Percentiles rank a stretch among this genome's conserved stretches.
Conservation (phyloP, 2,113 vertebrate species). For the Heterochromis multidens region DNA sequence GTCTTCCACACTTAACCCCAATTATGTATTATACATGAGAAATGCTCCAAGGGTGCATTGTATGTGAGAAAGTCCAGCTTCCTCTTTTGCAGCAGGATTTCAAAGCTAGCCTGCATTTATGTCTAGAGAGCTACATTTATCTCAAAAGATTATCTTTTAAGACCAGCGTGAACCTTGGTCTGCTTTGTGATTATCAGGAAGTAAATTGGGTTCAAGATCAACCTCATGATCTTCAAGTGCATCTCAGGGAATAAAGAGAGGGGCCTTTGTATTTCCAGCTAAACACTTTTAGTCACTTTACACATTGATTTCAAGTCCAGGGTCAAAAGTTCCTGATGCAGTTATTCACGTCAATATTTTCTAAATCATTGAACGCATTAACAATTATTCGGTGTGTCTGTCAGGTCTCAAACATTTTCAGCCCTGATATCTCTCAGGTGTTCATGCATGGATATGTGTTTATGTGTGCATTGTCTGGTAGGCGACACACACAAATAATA, state of each 20-base stretch:
- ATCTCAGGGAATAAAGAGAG: not conserved
- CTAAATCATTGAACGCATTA: not conserved
- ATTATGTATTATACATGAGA: not conserved
- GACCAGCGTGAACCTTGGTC: not conserved
- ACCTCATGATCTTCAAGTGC: not conserved
- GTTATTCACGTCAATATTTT: not conserved
- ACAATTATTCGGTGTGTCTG: not conserved
- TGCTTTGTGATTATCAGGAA: not conserved
- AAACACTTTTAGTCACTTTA: not conserved
- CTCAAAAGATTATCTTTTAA: conserved; percentile 26
- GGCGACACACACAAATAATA: conserved; percentile 35
- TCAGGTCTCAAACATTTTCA: not conserved
- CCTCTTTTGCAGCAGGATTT: not conserved
- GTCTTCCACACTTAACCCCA: not conserved
- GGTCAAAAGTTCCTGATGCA: not conserved
- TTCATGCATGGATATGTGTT: not conserved
- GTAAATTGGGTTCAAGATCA: not conserved
- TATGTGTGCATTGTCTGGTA: not conserved
- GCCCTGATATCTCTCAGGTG: not conserved
- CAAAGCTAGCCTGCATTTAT: not conserved
- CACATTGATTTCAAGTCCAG: not conserved
- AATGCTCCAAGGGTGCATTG: not conserved
- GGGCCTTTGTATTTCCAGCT: not conserved
- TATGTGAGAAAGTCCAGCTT: not conserved
- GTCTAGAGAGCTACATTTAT: conserved; percentile 1